Base-by-base conservation (phyloP, 1,140 invertebrate genomes). In the Schlechtendalia chinensis region DNA sequence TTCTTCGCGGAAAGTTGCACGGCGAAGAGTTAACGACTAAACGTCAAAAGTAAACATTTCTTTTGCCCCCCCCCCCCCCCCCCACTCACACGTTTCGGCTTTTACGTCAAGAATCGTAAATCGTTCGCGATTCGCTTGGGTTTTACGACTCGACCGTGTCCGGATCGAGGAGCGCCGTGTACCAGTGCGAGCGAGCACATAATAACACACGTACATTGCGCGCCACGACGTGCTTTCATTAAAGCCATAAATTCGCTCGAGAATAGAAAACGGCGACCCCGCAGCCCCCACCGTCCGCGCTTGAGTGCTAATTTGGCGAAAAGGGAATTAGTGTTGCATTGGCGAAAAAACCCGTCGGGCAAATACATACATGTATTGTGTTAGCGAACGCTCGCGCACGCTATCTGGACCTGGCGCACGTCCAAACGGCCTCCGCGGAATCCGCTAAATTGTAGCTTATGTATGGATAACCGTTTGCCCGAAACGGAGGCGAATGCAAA, bases 391-490 rank as follows among this genome's bases (percentile, higher is more conserved):
- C 24, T 16, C 0, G 54, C n/a, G 14, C 17, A n/a, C 56, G 45
- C 53, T 77, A 77, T 77, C 74, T 77, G 54, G 8, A 54, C 54
- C 32, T 77, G 74, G 74, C 74, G 3, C 2, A 2, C 6, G 6
- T 77, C 74, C 74, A 77, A 77, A 58, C 74, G 16, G 32, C 27
- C 56, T 22, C n/a, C n/a, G n/a, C 32, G 54, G 54, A 59, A 59
- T 77, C 53, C 32, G 45, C 74, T 77, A 77, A 77, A 77, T 77
- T 77, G 74, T 77, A 77, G 54, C 74, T 77, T 77, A 77, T 77
- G 74, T 59, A 77, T 77, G 74, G 74, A 39, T 77, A 77, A 77
- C 74, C 54, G 11, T 59, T 56, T 39, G n/a, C n/a, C 29, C 54
- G 59, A 58, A 77, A 56, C 53, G 74, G 32, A 24, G 74, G 54